Base-by-base conservation (phyloP, 2,888 invertebrate genomes). In the Lochmaea capreae region DNA sequence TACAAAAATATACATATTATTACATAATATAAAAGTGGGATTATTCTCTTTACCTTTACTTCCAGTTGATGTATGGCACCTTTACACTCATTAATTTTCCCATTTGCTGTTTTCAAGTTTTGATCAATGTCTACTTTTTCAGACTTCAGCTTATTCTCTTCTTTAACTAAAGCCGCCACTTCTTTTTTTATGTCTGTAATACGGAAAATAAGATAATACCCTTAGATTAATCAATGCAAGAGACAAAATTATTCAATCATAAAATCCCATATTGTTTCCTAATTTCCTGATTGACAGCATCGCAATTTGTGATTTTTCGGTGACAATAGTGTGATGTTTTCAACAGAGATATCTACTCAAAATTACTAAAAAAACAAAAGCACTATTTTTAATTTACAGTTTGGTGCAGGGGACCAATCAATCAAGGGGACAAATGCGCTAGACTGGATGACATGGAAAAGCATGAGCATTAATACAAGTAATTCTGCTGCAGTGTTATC, bases 121-220 rank as follows among this genome's bases (percentile, higher is more conserved):
- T 94, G 92, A 74, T 94, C 93, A 0, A 95, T 89, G 81, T 96
- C 95, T 0, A 97, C 88, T 61, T 94, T 91, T 68, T 92, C 88
- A 0, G 91, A 89, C 82, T 94, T 94, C 6, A 92, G 85, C 72
- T 92, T 91, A 76, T 91, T 93, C 83, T 94, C 93, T 71, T 91
- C 88, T 39, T 89, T 88, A 42, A 90, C 90, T 0, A 94, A 86
- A 52, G 88, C 88, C 0, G 88, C 86, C 49, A 94, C 91, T 81
- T 93, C 91, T 71, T 92, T 89, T 78, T 93, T 93, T 0, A 93
- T 85, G 3, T 83, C 83, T 67, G 79, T 4, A 71, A 65, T 16
- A 46, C 12, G 67, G 10, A 43, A 22, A 33, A 58, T 16, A 39
- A 39, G n/a, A 16, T 49, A 52, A 46, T 3, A 46, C 12, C 14